Evolutionary conservation across 2,113 vertebrate genomes (phyloP).

Genomic region (Andinoacara biseriatus): DNA sequence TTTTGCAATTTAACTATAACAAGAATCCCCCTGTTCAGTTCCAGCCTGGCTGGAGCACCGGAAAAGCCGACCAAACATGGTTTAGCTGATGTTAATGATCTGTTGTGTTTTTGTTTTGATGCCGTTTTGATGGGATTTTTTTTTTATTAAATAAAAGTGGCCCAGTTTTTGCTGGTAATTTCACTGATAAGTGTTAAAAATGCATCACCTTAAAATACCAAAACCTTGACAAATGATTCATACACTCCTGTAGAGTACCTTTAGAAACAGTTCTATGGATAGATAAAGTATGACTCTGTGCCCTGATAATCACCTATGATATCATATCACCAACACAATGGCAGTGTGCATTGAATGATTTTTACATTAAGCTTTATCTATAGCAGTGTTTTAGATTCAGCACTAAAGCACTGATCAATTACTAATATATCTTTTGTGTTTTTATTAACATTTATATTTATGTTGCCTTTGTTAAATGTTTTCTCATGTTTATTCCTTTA

Average conservation of each 20-base stretch:
- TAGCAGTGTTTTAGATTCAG: neutral
- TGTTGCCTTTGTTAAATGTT: neutral
- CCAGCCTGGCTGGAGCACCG: slow-evolving; percentile 27
- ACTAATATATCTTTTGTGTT: neutral
- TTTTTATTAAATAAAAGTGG: neutral
- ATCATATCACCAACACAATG: slow-evolving; percentile 31
- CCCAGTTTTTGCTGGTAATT: neutral
- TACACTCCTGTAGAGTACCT: neutral
- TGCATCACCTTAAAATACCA: neutral
- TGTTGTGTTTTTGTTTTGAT: neutral
- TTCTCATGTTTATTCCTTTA: neutral
- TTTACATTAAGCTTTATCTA: neutral
- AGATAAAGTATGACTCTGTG: neutral
- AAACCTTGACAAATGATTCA: neutral
- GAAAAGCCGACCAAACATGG: slow-evolving; percentile 70
- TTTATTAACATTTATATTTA: neutral
- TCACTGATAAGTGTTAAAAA: neutral
- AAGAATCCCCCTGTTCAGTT: slow-evolving; percentile 47
- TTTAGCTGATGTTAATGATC: slow-evolving; percentile 41
- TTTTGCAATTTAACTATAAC: slow-evolving; percentile 61
- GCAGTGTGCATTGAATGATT: slow-evolving; percentile 1
- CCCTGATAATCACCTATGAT: slow-evolving; percentile 15
- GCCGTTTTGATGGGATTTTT: slow-evolving; percentile 14
- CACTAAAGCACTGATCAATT: neutral
- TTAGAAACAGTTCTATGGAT: neutral